Percentiles rank a stretch among this genome's conserved stretches.
These are phyloP conservation scores for Phataginus tetradactyla DNA, from an alignment of 2,797 vertebrate species.

Conservation along the genomic window DNA sequence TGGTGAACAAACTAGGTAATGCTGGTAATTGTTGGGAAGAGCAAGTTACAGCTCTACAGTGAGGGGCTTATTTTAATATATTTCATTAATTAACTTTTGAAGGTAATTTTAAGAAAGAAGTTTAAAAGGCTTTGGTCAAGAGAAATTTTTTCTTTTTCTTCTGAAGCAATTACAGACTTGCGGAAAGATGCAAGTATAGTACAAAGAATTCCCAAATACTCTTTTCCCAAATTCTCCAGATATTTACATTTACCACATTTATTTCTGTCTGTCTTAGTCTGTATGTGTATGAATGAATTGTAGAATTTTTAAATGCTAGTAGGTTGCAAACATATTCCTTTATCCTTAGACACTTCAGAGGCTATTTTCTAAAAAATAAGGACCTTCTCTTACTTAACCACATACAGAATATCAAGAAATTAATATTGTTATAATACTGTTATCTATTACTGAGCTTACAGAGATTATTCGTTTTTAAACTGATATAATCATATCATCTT, in stretches of 20 bases:
- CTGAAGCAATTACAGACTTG: conserved; percentile 54
- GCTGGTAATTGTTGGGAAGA: neutral
- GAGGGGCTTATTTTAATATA: conserved; percentile 34
- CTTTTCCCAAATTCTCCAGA: neutral
- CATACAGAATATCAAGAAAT: neutral
- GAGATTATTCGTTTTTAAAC: conserved; percentile 32
- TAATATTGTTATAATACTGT: neutral
- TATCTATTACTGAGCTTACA: neutral
- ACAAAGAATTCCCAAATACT: neutral
- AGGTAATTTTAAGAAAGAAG: conserved; percentile 41
- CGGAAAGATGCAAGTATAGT: conserved; percentile 1
- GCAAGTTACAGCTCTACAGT: neutral
- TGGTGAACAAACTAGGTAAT: conserved; percentile 8
- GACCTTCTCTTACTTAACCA: neutral
- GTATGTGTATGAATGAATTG: neutral
- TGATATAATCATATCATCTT: neutral
- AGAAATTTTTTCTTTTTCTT: conserved; percentile 30
- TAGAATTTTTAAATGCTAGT: conserved; percentile 35
- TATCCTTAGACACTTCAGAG: neutral
- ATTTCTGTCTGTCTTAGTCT: neutral
- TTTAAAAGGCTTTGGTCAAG: conserved; percentile 36
- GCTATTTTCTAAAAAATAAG: conserved; percentile 23
- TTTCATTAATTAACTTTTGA: conserved; percentile 18
- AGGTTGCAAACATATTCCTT: conserved; percentile 15
- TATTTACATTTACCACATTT: neutral